Base-by-base conservation (phyloP, 23 tunicate genomes). In the Clavelina lepadiformis region DNA sequence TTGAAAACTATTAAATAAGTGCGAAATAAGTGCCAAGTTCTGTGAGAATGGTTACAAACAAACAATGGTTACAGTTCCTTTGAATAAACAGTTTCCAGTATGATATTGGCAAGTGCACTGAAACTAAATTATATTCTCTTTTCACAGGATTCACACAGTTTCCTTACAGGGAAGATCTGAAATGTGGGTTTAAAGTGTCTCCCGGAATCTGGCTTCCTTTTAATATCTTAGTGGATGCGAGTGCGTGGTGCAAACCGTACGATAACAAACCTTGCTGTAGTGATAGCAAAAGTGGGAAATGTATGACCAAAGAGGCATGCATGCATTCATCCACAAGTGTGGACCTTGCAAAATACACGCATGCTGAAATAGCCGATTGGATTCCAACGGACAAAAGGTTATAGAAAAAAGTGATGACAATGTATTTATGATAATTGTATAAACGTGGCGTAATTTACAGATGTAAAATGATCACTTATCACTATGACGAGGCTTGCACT, bases 361-460 rank as follows among this genome's bases (percentile, higher is more conserved):
- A 72, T 41, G 78, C 67, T 11, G 78, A 72, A 35, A 28, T 58
- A 4, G 37, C 78, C 2, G 78, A 72, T 37, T 72, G 78, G 78
- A 25, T 58, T n/a, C 67, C 35, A 2, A 24, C 38, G 5, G 67
- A 72, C 35, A 7, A 33, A 72, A 72, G 78, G 78, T 72, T 35
- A n/a, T n/a, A n/a, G n/a, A n/a, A n/a, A 8, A 19, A n/a, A 20
- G 8, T 13, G 22, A 54, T 13, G 6, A 7, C 60, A 44, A 44
- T 11, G 15, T 44, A 44, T 15, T 31, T 26, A 6, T 24, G 38
- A 7, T 26, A 27, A 24, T 25, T 27, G 5, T 13, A 6, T 26
- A 5, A 28, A 15, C 7, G 45, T 60, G 29, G 8, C 11, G 30
- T 47, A 24, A 46, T 5, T 46, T 67, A 2, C 35, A 72, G 78